Percentiles rank a stretch among this genome's conserved stretches.
These are phyloP conservation scores for Netelia inedita DNA, from an alignment of 2,888 invertebrate genomes.

Conservation along the genomic window DNA sequence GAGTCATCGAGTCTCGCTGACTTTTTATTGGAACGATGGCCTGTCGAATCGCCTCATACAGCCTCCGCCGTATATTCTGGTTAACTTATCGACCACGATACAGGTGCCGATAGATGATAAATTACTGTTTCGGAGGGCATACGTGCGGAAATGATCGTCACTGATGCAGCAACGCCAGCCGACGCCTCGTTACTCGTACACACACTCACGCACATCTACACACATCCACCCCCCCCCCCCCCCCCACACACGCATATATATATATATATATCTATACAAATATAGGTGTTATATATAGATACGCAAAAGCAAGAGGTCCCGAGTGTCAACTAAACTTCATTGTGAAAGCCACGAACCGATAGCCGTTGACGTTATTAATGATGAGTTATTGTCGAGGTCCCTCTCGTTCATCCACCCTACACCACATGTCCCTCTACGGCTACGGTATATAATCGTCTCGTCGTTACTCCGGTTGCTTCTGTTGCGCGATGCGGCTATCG, in stretches of 20 bases:
- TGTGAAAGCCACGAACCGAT: conserved; percentile 63
- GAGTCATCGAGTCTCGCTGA: background rate
- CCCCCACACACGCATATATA: conserved; percentile 22
- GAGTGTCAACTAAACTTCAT: conserved; percentile 71
- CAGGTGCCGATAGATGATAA: conserved; percentile 69
- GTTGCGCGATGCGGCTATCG: conserved; percentile 29
- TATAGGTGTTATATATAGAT: background rate
- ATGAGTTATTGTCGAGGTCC: conserved; percentile 68
- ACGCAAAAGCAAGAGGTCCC: conserved; percentile 52
- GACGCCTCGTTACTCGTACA: background rate
- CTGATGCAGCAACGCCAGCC: conserved; percentile 47
- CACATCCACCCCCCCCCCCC: no score
- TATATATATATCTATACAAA: background rate
- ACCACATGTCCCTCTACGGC: conserved; percentile 15
- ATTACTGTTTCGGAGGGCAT: conserved; percentile 52
- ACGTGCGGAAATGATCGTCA: conserved; percentile 18
- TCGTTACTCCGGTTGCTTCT: conserved; percentile 25
- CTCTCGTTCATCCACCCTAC: conserved; percentile 31
- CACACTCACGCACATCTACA: background rate
- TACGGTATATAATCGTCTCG: conserved; percentile 9
- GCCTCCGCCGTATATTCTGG: conserved; percentile 1
- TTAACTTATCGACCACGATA: conserved; percentile 31
- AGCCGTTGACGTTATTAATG: conserved; percentile 71
- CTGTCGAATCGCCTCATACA: background rate
- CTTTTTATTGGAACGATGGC: background rate